Conservation (phyloP, 1,140 invertebrate species). For the Drosophila athabasca region DNA sequence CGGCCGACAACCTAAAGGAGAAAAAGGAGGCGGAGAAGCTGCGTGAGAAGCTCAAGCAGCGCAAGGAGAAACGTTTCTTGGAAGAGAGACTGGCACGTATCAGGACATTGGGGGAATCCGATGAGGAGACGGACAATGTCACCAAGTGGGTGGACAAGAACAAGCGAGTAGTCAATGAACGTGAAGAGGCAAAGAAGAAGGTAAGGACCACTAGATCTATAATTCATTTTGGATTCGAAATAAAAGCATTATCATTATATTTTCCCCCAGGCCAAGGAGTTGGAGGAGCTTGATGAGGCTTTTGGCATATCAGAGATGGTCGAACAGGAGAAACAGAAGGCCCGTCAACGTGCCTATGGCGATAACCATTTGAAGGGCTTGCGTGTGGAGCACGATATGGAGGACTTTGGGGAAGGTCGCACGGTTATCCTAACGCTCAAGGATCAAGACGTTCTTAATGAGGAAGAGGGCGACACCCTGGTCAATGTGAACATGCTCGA, state of each 20-base stretch:
- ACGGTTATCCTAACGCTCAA: conserved; percentile 96
- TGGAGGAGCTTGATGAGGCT: conserved; percentile 97
- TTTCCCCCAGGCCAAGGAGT: conserved; percentile 90
- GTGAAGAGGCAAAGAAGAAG: conserved; percentile 93
- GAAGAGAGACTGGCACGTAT: conserved; percentile 87
- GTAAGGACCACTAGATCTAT: conserved; percentile 84
- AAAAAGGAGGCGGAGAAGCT: conserved; percentile 92
- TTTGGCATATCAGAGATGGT: conserved; percentile 95
- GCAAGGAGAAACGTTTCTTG: conserved; percentile 92
- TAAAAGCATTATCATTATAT: not conserved
- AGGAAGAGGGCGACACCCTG: conserved; percentile 94
- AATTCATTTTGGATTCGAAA: not conserved
- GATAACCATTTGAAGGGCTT: conserved; percentile 91
- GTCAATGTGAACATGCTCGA: conserved; percentile 98
- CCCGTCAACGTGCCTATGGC: conserved; percentile 87
- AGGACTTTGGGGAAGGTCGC: conserved; percentile 92
- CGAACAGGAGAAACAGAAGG: conserved; percentile 89
- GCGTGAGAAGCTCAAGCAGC: conserved; percentile 90
- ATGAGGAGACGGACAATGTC: conserved; percentile 91
- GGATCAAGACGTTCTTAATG: conserved; percentile 95
- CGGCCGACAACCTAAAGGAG: conserved; percentile 92
- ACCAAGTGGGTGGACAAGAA: conserved; percentile 92
- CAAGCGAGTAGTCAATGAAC: conserved; percentile 91
- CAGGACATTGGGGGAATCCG: conserved; percentile 89
- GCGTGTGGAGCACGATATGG: conserved; percentile 93